Evolutionary conservation across 2,888 invertebrate species (phyloP), one percentile per base, ranked within the genome.

Genomic region (Neocrepidodera transversa): DNA sequence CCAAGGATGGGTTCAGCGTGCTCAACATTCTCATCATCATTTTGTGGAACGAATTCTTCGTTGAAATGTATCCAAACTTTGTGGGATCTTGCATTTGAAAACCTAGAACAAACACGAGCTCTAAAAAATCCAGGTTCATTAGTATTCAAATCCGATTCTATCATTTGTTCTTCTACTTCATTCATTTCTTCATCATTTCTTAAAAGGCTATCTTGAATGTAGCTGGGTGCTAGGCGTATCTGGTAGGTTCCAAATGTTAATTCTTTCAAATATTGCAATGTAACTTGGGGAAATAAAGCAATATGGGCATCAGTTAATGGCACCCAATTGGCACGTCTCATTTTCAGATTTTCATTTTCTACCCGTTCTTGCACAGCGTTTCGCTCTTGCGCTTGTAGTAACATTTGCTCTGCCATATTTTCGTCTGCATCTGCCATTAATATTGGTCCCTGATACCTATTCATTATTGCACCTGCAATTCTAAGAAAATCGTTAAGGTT

Each of bases 401-500:
- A 16, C 47, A 26, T 47, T 47, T 11, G 11, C n/a, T 32, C 3
- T 14, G 49, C 49, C n/a, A 49, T 4, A n/a, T 7, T n/a, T 30
- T 10, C n/a, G 17, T 16, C n/a, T 30, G 49, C 49, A 49, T 49
- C 16, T 32, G 30, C 2, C 30, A 49, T 32, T 49, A 49, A 8
- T 8, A 17, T 11, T n/a, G n/a, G 30, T 30, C n/a, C 30, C n/a
- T 30, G 8, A 30, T n/a, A 30, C 30, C n/a, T n/a, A 23, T 47
- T 47, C 11, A 47, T 47, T n/a, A 47, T 47, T 30, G 17, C 32
- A 16, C 49, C 49, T 6, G 49, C 30, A 35, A 30, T 49, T 1
- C 30, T 11, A 16, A 49, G 32, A 30, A 49, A 49, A 30, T 49
- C 35, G 30, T n/a, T 30, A 10, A 30, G n/a, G n/a, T 30, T 30